Evolutionary conservation across 35 echinoderm and acorn worm genomes (phyloP).

Genomic region (Ptychodera flava): DNA sequence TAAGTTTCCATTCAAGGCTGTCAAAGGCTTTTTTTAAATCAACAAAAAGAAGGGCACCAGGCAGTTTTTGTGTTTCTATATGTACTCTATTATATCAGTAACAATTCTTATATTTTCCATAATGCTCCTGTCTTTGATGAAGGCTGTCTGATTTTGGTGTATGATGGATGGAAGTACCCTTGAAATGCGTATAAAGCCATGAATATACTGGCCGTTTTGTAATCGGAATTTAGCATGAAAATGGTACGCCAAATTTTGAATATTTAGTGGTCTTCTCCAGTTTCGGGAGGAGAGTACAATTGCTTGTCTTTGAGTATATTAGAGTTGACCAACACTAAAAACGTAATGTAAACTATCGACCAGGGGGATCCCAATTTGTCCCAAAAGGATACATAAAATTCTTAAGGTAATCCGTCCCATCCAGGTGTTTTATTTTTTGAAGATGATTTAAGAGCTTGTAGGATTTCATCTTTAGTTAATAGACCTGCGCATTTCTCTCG

Average conservation of each 20-base stretch:
- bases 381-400: slow-evolving; percentile 20
- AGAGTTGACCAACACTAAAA: slow-evolving; percentile 10
- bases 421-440: neutral
- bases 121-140: slow-evolving; percentile 9
- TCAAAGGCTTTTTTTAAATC: too few relatives aligned
- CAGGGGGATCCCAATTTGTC: slow-evolving; percentile 11
- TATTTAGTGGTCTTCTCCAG: slow-evolving; percentile 7
- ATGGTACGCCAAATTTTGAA: slow-evolving; percentile 13
- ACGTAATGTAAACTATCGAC: slow-evolving; percentile 28
- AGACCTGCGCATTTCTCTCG: neutral
- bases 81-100: too few relatives aligned
- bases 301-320: slow-evolving; percentile 3
- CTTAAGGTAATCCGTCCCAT: slow-evolving; percentile 10
- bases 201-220: slow-evolving; percentile 13
- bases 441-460: too few relatives aligned
- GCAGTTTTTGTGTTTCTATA: too few relatives aligned
- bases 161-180: too few relatives aligned
- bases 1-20: too few relatives aligned
- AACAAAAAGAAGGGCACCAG: too few relatives aligned
- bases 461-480: too few relatives aligned
- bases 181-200: slow-evolving; percentile 12
- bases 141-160: slow-evolving; percentile 4
- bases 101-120: slow-evolving; percentile 11
- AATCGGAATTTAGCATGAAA: slow-evolving; percentile 20
- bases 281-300: slow-evolving; percentile 19